A percentile compares a stretch with the other conserved stretches of the same genome.
Evolutionary conservation across 2,113 vertebrate species (phyloP).

Genomic region (Perognathus longimembris): DNA sequence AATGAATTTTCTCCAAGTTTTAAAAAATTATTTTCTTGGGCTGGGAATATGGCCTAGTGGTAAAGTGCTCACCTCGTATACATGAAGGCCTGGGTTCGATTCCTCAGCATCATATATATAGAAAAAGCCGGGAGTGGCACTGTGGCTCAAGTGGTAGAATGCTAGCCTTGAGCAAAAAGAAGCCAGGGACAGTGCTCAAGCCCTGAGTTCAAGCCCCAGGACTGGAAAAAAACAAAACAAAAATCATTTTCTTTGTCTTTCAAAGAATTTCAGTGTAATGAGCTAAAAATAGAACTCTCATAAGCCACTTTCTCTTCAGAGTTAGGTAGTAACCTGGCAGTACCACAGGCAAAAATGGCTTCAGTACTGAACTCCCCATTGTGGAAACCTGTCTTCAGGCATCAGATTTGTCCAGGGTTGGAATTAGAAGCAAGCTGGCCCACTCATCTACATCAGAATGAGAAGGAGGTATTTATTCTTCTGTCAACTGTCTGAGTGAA

Average conservation of each 20-base stretch:
- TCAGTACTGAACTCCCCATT: conserved; percentile 93
- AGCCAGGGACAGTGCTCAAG: too few species aligned
- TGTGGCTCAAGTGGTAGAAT: too few species aligned
- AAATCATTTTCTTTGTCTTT: neutral
- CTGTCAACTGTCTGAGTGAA: neutral
- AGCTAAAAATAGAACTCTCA: conserved; percentile 25
- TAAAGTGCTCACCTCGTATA: too few species aligned
- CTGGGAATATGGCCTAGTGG: too few species aligned
- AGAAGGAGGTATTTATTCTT: conserved; percentile 83
- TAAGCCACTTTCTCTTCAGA: conserved; percentile 84
- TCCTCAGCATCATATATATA: too few species aligned
- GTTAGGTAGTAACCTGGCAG: conserved; percentile 88
- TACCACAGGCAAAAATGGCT: conserved; percentile 90
- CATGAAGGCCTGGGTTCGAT: too few species aligned
- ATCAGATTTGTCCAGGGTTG: conserved; percentile 88
- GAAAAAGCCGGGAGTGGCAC: too few species aligned
- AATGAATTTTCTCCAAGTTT: neutral
- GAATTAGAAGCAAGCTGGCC: conserved; percentile 64
- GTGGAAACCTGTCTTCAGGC: conserved; percentile 96
- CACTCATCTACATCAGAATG: conserved; percentile 62
- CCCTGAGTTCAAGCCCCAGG: too few species aligned
- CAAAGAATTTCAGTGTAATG: neutral
- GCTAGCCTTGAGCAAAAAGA: too few species aligned
- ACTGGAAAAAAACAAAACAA: too few species aligned
- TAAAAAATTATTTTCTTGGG: neutral